Percentiles rank a stretch among this genome's conserved stretches.
Evolutionary conservation across 2,113 vertebrate species (phyloP).

Genomic region (Rutilus rutilus): DNA sequence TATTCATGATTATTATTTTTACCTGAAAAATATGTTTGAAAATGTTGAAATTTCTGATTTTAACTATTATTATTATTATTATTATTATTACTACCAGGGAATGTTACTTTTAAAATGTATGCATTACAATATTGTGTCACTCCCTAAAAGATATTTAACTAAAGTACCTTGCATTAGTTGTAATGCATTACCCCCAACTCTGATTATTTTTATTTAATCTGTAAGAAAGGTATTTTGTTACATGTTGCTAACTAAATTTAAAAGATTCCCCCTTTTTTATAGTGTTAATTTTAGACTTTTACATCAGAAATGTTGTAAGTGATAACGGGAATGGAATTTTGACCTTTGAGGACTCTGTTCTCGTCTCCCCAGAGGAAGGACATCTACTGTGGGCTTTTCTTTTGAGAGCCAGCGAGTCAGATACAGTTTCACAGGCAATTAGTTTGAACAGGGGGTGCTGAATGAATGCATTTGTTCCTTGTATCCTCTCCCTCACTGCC

Average conservation of each 20-base stretch:
- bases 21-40: too few relatives aligned
- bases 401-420: conserved; percentile 40
- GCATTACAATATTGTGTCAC: too few relatives aligned
- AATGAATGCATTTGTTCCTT: conserved; percentile 60
- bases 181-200: too few relatives aligned
- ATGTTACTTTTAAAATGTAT: too few relatives aligned
- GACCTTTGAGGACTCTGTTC: conserved; percentile 49
- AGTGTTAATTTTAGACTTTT: not conserved
- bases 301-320: not conserved
- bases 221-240: not conserved
- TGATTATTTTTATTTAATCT: not conserved
- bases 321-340: conserved; percentile 30
- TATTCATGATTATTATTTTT: too few relatives aligned
- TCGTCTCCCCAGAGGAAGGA: conserved; percentile 45
- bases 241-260: not conserved
- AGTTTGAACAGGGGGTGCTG: conserved; percentile 59
- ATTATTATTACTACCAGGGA: not conserved
- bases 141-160: too few relatives aligned
- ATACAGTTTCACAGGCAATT: conserved; percentile 63
- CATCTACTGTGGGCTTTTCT: conserved; percentile 43
- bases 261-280: not conserved
- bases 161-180: too few relatives aligned
- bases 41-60: not conserved
- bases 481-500: conserved; percentile 20
- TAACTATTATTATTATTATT: not conserved